Percentiles rank a stretch among this genome's conserved stretches.
phyloP scores from a whole-genome alignment of 2,888 invertebrate genomes.

The Aspidapion aeneum region DNA sequence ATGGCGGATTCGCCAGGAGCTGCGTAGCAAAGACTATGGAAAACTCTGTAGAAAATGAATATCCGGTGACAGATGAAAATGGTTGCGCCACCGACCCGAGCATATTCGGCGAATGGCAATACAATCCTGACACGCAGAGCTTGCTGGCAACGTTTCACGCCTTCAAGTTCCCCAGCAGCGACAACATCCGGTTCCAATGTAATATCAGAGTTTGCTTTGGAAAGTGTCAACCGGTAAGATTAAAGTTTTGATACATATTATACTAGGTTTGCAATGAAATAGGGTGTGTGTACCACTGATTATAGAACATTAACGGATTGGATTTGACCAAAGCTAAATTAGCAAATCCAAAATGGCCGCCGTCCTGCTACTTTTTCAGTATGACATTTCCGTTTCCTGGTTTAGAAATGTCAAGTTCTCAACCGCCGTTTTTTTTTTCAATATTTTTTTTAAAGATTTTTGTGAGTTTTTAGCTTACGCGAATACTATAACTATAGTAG shows the following conservation, averaged over 20 bases:
- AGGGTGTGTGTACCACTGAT: too few species aligned
- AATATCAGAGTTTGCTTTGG: conserved; percentile 94
- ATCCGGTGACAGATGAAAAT: conserved; percentile 89
- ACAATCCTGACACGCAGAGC: conserved; percentile 80
- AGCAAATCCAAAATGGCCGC: too few species aligned
- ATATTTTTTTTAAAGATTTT: conserved; percentile 1
- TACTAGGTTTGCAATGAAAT: too few species aligned
- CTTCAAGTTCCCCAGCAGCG: conserved; percentile 93
- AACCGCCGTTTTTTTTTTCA: too few species aligned
- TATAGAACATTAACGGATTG: too few species aligned
- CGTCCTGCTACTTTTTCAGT: too few species aligned
- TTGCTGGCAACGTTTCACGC: conserved; percentile 88
- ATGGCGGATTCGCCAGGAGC: conserved; percentile 90
- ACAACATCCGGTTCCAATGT: conserved; percentile 92
- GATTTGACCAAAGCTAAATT: too few species aligned
- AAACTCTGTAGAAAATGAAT: conserved; percentile 83
- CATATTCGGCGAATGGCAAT: conserved; percentile 92
- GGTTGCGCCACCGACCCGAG: conserved; percentile 91
- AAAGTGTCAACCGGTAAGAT: conserved; percentile 87
- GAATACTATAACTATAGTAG: too few species aligned
- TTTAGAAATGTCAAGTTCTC: too few species aligned
- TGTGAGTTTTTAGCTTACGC: too few species aligned
- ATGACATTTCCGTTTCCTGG: too few species aligned
- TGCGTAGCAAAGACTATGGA: conserved; percentile 93
- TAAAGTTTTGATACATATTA: too few species aligned